Evolutionary conservation across 2,797 vertebrate genomes (phyloP).

Genomic region (Acrocephalus scirpaceus): DNA sequence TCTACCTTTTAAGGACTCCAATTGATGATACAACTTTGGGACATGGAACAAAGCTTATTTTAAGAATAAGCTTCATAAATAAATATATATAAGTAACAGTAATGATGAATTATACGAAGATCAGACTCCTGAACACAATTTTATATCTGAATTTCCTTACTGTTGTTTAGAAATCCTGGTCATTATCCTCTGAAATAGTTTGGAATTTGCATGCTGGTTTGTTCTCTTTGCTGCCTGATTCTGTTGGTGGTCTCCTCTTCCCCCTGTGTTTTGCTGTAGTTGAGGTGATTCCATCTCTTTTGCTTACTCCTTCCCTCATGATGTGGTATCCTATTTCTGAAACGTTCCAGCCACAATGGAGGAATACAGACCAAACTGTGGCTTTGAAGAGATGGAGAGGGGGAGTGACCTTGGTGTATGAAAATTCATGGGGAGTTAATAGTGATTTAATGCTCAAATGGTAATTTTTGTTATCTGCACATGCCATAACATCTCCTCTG

Average conservation of each 20-base stretch:
- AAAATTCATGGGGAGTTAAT: background rate
- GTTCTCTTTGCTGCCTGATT: background rate
- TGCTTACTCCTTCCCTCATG: background rate
- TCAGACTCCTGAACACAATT: background rate
- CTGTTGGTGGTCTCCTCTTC: background rate
- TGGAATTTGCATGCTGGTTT: background rate
- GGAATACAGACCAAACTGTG: background rate
- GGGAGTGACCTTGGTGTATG: background rate
- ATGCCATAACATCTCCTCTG: background rate
- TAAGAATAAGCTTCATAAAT: background rate
- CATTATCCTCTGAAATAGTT: background rate
- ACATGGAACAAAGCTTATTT: background rate
- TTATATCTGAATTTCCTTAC: background rate
- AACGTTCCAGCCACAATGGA: background rate
- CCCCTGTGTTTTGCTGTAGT: background rate
- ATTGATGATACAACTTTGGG: background rate
- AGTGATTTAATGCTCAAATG: background rate
- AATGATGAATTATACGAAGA: background rate
- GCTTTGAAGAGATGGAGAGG: background rate
- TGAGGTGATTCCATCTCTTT: background rate
- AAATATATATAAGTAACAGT: background rate
- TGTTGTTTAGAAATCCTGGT: background rate
- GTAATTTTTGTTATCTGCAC: background rate
- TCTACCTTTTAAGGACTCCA: background rate
- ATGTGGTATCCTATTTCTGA: background rate